These are phyloP conservation scores for Coelinius sp. DNA, from an alignment of 2,888 invertebrate genomes.

Conservation along the genomic window DNA sequence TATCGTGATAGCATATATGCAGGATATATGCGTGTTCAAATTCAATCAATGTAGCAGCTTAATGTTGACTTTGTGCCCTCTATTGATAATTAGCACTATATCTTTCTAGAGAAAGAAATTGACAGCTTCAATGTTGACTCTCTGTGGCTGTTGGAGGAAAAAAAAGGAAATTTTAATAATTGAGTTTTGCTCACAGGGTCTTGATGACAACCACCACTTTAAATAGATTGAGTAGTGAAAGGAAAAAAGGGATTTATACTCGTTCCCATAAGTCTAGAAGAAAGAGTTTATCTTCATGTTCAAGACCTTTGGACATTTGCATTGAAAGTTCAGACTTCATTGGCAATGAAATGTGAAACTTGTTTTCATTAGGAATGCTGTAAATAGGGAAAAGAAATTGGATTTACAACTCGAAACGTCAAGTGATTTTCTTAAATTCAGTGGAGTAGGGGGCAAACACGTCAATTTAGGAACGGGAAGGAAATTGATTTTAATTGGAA, in stretches of 20 bases:
- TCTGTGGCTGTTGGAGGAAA: not conserved
- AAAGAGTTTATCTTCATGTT: slow-evolving; percentile 22
- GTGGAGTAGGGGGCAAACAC: not conserved
- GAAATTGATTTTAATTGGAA: slow-evolving; percentile 15
- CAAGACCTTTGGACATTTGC: slow-evolving; percentile 37
- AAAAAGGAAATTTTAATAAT: slow-evolving; percentile 17
- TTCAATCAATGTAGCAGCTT: not conserved
- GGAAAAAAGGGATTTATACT: slow-evolving; percentile 30
- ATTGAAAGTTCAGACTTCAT: slow-evolving; percentile 34
- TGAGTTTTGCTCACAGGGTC: not conserved
- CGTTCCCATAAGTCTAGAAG: slow-evolving; percentile 36
- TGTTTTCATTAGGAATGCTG: not conserved
- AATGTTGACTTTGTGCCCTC: not conserved
- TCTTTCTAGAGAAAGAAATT: not conserved
- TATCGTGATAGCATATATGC: not conserved
- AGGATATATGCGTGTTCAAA: not conserved
- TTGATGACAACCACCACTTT: slow-evolving; percentile 14
- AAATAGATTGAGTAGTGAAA: slow-evolving; percentile 5
- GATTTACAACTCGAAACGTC: slow-evolving; percentile 22
- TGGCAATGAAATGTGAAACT: slow-evolving; percentile 1
- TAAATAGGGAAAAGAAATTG: slow-evolving; percentile 32
- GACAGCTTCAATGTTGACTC: not conserved
- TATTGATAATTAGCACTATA: not conserved
- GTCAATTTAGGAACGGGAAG: not conserved
- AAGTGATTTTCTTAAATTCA: slow-evolving; percentile 1